Evolutionary conservation across 2,113 vertebrate species (phyloP).

Genomic region (Raja brachyura): DNA sequence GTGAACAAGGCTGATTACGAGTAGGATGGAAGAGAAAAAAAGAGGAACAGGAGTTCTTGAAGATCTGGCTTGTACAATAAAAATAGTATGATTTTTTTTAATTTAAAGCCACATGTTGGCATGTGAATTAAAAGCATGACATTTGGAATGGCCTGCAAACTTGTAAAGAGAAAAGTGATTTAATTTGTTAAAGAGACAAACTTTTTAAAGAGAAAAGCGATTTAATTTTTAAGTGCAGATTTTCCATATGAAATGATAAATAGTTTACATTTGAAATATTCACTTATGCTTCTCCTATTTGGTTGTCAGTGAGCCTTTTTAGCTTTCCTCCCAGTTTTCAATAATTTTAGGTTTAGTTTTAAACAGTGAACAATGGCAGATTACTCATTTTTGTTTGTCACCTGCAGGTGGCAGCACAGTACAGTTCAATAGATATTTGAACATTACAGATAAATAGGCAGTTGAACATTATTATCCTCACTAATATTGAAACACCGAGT

Average conservation of each 20-base stretch:
- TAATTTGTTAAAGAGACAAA: background rate
- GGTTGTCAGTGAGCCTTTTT: background rate
- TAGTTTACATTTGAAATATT: background rate
- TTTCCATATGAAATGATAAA: background rate
- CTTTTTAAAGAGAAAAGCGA: background rate
- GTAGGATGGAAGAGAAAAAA: background rate
- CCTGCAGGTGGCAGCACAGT: slow-evolving; percentile 28
- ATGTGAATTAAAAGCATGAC: background rate
- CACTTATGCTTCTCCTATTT: background rate
- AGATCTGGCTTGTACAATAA: background rate
- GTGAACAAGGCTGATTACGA: background rate
- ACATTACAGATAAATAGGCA: too few relatives aligned
- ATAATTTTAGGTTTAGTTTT: background rate
- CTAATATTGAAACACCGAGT: background rate
- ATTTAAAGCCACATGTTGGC: background rate
- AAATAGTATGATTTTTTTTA: background rate
- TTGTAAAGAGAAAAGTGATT: background rate
- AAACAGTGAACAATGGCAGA: background rate
- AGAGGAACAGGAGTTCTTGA: background rate
- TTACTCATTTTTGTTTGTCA: background rate
- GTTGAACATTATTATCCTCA: background rate
- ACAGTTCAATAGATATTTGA: background rate
- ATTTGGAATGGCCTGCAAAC: background rate
- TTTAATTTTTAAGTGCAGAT: background rate
- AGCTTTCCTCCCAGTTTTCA: background rate